Conservation (phyloP, 2,113 vertebrate species). For the Oryzias woworae region DNA sequence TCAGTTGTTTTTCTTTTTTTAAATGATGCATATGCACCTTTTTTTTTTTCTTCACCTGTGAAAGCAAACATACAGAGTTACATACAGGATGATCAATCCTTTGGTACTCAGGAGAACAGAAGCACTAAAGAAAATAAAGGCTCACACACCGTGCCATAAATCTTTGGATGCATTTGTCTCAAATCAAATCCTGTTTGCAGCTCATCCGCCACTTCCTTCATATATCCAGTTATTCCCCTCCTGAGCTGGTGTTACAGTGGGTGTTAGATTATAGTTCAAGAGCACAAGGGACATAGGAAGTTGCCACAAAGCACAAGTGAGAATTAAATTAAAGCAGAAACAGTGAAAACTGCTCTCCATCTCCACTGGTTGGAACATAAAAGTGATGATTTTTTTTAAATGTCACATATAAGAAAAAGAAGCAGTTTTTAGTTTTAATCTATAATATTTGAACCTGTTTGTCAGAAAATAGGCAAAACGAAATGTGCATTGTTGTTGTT, state of each 20-base stretch:
- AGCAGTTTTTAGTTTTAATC: background rate
- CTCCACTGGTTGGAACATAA: conserved; percentile 7
- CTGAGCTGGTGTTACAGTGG: conserved; percentile 35
- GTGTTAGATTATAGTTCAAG: conserved; percentile 29
- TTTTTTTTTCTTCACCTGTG: background rate
- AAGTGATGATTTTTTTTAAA: background rate
- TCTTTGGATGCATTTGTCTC: conserved; percentile 35
- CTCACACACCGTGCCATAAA: conserved; percentile 16
- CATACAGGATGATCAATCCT: background rate
- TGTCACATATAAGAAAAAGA: background rate
- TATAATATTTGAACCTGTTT: too few relatives aligned
- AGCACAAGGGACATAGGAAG: conserved; percentile 36
- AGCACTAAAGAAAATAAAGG: conserved; percentile 11
- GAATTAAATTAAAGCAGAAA: conserved; percentile 34
- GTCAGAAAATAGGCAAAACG: too few relatives aligned
- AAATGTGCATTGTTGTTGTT: too few relatives aligned
- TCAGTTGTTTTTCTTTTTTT: background rate
- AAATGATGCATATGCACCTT: background rate
- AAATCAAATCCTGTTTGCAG: conserved; percentile 21
- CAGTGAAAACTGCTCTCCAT: conserved; percentile 4
- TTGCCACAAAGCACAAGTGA: conserved; percentile 31
- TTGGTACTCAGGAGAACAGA: background rate
- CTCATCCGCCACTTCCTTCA: conserved; percentile 14
- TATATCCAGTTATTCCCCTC: conserved; percentile 25
- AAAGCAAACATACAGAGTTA: background rate